Evolutionary conservation across 2,113 vertebrate species (phyloP).

Genomic region (Numenius arquata): DNA sequence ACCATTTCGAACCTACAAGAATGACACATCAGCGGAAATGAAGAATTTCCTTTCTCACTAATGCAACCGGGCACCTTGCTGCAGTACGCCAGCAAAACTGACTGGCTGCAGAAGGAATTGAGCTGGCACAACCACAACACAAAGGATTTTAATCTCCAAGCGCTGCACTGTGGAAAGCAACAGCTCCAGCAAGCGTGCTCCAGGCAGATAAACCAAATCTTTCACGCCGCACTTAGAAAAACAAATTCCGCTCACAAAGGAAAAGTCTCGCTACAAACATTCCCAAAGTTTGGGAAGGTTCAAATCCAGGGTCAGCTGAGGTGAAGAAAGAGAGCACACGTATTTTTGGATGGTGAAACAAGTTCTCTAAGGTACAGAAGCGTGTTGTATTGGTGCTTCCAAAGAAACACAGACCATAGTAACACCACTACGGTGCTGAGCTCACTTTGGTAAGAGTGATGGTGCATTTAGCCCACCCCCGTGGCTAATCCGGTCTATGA

Average conservation of each 20-base stretch:
- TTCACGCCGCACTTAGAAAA: not conserved
- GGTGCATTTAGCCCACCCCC: not conserved
- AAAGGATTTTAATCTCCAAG: not conserved
- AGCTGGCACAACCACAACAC: not conserved
- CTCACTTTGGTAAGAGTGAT: not conserved
- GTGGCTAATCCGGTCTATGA: not conserved
- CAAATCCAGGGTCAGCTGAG: not conserved
- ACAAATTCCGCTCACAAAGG: not conserved
- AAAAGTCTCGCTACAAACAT: not conserved
- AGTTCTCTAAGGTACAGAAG: not conserved
- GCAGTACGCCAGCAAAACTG: not conserved
- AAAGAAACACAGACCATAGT: not conserved
- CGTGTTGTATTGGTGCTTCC: not conserved
- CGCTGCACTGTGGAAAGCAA: not conserved
- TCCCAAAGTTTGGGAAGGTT: not conserved
- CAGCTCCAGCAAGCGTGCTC: not conserved
- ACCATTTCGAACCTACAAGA: not conserved
- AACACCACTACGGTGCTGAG: fast-evolving
- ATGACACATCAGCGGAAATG: not conserved
- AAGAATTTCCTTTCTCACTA: not conserved
- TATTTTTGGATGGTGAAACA: not conserved
- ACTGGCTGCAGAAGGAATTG: not conserved
- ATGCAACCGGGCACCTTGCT: not conserved
- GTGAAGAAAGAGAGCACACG: not conserved
- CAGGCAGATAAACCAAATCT: not conserved